Evolutionary conservation across 2,797 vertebrate genomes (phyloP).

Genomic region (Notolepis coatsorum): DNA sequence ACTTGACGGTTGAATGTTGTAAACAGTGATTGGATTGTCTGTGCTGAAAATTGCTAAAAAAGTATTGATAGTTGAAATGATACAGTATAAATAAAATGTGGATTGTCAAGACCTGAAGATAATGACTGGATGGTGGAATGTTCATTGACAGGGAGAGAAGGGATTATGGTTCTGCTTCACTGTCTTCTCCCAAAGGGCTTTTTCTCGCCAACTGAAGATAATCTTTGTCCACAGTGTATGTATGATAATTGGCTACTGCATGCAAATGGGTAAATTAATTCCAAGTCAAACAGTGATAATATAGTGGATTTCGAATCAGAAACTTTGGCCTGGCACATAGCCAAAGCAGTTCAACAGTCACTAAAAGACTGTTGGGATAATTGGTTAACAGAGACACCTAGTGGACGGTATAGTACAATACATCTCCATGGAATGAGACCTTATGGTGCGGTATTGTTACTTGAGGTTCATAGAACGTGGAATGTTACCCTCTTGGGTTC

Average conservation of each 20-base stretch:
- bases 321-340: slow-evolving; percentile 21
- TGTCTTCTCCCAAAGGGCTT: slow-evolving; percentile 14
- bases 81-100: background rate
- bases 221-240: slow-evolving; percentile 8
- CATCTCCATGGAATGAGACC: no score
- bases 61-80: no score
- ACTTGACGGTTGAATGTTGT: background rate
- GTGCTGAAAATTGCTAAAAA: no score
- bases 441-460: no score
- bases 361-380: background rate
- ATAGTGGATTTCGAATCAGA: slow-evolving; percentile 32
- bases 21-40: no score
- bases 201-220: slow-evolving; percentile 19
- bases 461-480: no score
- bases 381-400: slow-evolving; percentile 67
- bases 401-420: slow-evolving; percentile 50
- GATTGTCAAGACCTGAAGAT: background rate
- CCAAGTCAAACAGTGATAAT: slow-evolving; percentile 44
- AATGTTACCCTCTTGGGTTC: no score
- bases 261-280: slow-evolving; percentile 49
- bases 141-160: slow-evolving; percentile 1
- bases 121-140: background rate
- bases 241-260: slow-evolving; percentile 49
- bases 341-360: background rate
- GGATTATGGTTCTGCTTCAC: background rate